Percentiles rank a stretch among this genome's conserved stretches.
Conservation (phyloP, 2,797 vertebrate genomes). For the Aselliscus stoliczkanus region DNA sequence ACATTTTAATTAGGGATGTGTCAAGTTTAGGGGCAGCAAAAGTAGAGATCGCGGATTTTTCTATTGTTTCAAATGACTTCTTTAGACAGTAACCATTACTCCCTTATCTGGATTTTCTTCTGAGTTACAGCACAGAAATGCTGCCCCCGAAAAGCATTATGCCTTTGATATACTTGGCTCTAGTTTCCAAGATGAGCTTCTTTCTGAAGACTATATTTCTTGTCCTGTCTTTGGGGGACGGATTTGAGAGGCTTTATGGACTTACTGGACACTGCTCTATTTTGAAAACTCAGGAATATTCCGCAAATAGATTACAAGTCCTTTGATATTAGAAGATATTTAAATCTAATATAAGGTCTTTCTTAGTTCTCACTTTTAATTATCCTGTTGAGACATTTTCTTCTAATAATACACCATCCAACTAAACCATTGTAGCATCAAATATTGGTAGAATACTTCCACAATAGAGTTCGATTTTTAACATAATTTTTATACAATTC, state of each 20-base stretch:
- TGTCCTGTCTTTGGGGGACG: not conserved
- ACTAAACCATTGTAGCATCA: not conserved
- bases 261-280: not conserved
- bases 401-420: conserved; percentile 22
- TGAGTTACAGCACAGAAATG: not conserved
- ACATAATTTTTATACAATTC: not conserved
- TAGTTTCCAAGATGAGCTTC: conserved; percentile 26
- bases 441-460: not conserved
- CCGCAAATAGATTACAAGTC: conserved; percentile 11
- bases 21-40: not conserved
- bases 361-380: conserved; percentile 26
- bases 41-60: not conserved
- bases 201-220: conserved; percentile 45
- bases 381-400: conserved; percentile 14
- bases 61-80: not conserved
- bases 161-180: not conserved
- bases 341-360: conserved; percentile 27
- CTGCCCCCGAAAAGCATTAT: not conserved
- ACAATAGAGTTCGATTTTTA: not conserved
- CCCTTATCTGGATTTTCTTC: not conserved
- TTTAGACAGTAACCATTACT: not conserved
- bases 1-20: not conserved
- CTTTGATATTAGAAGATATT: not conserved
- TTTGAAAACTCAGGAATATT: conserved; percentile 2
- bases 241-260: conserved; percentile 18